These are phyloP conservation scores for Neuroterus valhalla DNA, from an alignment of 1,140 invertebrate species.

Conservation along the genomic window DNA sequence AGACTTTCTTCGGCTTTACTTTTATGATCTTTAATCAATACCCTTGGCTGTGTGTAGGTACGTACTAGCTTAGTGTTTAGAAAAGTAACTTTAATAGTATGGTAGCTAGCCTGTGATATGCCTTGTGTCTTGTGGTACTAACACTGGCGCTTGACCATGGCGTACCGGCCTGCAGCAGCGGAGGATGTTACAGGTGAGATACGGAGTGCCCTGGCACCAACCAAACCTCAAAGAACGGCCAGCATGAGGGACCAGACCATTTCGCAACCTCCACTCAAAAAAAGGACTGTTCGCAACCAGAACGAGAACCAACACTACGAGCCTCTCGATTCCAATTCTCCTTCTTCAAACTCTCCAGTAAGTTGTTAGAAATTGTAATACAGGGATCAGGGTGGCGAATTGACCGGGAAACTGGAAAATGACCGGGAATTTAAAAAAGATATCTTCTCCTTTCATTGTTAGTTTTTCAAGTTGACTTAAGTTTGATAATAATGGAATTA, in stretches of 20 bases:
- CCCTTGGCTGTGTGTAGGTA: constrained; percentile 29
- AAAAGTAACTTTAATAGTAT: constrained; percentile 43
- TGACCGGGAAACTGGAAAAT: no score
- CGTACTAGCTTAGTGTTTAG: constrained; percentile 45
- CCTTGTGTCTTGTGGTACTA: constrained; percentile 74
- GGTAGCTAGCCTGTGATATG: constrained; percentile 65
- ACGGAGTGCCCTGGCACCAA: constrained; percentile 82
- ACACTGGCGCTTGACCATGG: constrained; percentile 73
- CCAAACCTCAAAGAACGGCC: constrained; percentile 87
- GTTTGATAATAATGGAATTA: no score
- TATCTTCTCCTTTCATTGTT: no score
- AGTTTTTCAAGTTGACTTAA: no score
- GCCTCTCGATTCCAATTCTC: constrained; percentile 47
- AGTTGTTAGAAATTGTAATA: no score
- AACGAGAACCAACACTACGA: constrained; percentile 64
- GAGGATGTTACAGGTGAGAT: constrained; percentile 82
- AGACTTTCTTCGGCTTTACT: constrained; percentile 30
- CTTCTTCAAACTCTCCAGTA: constrained; percentile 64
- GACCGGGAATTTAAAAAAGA: no score
- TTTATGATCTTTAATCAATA: constrained; percentile 6
- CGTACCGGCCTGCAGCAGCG: constrained; percentile 74
- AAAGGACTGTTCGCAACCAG: constrained; percentile 44
- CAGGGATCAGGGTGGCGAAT: no score
- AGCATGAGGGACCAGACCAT: constrained; percentile 82
- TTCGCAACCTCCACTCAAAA: constrained; percentile 61